Percentiles rank a stretch among this genome's conserved stretches.
phyloP scores from a whole-genome alignment of 2,113 vertebrate species.

The Ivindomyrus marchei region DNA sequence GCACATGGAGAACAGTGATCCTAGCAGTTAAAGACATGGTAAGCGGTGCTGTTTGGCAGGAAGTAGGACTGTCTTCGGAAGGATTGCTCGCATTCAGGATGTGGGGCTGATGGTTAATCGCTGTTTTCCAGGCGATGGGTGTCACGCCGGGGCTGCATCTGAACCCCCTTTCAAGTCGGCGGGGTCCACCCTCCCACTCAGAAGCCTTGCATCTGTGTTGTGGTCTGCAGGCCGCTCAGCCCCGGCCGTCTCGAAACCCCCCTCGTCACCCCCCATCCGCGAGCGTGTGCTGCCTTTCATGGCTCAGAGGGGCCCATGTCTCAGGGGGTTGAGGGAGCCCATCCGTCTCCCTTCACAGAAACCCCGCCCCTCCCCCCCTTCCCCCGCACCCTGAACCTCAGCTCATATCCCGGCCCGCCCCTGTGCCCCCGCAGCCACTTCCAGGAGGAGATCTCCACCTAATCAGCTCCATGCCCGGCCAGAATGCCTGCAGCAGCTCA shows the following conservation, averaged over 20 bases:
- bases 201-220: constrained; percentile 66
- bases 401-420: constrained; percentile 22
- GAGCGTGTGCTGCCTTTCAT: constrained; percentile 46
- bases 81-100: not conserved
- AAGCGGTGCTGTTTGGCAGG: not conserved
- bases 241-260: constrained; percentile 55
- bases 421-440: constrained; percentile 28
- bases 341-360: constrained; percentile 34
- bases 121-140: constrained; percentile 28
- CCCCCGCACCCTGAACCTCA: constrained; percentile 23
- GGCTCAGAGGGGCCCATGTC: constrained; percentile 31
- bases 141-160: constrained; percentile 63
- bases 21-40: not conserved
- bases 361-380: constrained; percentile 12
- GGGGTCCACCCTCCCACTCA: constrained; percentile 57
- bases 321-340: constrained; percentile 43
- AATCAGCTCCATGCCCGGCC: constrained; percentile 46
- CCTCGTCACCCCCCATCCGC: constrained; percentile 25
- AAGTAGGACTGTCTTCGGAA: not conserved
- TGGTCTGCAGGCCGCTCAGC: constrained; percentile 59
- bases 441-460: constrained; percentile 34
- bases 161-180: constrained; percentile 66
- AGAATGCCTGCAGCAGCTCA: constrained; percentile 38
- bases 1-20: not conserved
- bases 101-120: constrained; percentile 2